Base-by-base conservation (phyloP, 37 sponge, comb jelly and placozoan genomes). In the Aplysina aerophoba region DNA sequence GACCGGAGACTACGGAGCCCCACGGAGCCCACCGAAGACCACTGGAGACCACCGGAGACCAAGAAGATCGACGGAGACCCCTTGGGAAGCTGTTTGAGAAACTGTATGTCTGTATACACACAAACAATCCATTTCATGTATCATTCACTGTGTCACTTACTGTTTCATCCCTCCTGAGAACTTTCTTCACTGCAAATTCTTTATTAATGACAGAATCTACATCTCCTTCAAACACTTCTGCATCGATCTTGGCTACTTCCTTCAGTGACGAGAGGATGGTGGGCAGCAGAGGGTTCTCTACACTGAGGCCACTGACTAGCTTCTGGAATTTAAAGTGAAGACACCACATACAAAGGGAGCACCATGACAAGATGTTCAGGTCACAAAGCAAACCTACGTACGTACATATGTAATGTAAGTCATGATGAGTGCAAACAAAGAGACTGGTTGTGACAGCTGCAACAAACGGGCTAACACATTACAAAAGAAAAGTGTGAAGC, bases 101-200 rank as follows among this genome's bases (percentile, higher is more conserved):
- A n/a, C n/a, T n/a, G n/a, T n/a, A n/a, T n/a, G n/a, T n/a, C n/a
- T n/a, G n/a, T n/a, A n/a, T n/a, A n/a, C n/a, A n/a, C n/a, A n/a
- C n/a, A n/a, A n/a, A n/a, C n/a, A n/a, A n/a, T n/a, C n/a, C n/a
- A n/a, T n/a, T n/a, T n/a, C n/a, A n/a, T n/a, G n/a, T n/a, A n/a
- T n/a, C n/a, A 44, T 44, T 44, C 50, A 44, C 8, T 44, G 50
- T 3, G 3, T 11, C 34, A 61, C 79, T 62, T 54, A 89, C 93
- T 53, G 83, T 72, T 57, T 89, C 93, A 20, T 83, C 82, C 20
- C 83, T 31, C 20, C 78, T 79, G 8, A 93, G 79, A 39, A 93
- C 81, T 40, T 93, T 67, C 44, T 93, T 89, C 30, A 93, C 81
- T 8, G 86, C 79, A 80, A 90, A 90, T 21, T 87, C 88, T 2